Evolutionary conservation across 2,113 vertebrate genomes (phyloP).

Genomic region (Speoplatyrhinus poulsoni): DNA sequence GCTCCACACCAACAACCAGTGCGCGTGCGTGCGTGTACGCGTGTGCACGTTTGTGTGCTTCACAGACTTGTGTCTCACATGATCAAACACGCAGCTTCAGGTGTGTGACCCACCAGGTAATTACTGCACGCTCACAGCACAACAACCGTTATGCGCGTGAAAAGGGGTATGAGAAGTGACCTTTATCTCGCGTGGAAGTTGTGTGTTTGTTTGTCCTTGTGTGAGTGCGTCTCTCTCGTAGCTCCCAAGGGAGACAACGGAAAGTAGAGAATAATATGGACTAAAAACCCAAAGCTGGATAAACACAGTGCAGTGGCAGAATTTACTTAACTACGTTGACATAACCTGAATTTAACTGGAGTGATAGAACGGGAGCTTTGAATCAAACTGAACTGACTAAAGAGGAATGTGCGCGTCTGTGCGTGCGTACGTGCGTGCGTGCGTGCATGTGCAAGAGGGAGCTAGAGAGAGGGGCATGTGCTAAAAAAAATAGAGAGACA

Average conservation of each 20-base stretch:
- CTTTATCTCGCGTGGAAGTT: constrained; percentile 3
- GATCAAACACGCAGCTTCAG: constrained; percentile 13
- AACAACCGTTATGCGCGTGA: constrained; percentile 43
- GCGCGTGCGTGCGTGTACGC: not conserved
- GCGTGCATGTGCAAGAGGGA: not conserved
- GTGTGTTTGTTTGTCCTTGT: not conserved
- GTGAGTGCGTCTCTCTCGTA: not conserved
- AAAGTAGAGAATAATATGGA: not conserved
- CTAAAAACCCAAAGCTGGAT: not conserved
- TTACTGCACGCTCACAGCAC: constrained; percentile 8
- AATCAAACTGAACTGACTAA: not conserved
- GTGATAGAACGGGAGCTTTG: no score
- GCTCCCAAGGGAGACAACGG: not conserved
- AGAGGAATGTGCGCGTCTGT: no score
- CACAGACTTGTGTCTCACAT: constrained; percentile 22
- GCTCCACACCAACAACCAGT: not conserved
- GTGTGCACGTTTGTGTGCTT: not conserved
- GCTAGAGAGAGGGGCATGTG: constrained; percentile 14
- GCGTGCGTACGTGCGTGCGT: not conserved
- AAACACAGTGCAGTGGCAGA: no score
- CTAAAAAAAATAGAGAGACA: not conserved
- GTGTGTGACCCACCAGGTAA: constrained; percentile 29
- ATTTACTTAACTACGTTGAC: not conserved
- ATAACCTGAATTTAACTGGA: not conserved
- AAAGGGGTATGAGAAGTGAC: constrained; percentile 27